Percentiles rank a stretch among this genome's conserved stretches.
phyloP scores from a whole-genome alignment of 2,797 vertebrate species.

The Melanogrammus aeglefinus region DNA sequence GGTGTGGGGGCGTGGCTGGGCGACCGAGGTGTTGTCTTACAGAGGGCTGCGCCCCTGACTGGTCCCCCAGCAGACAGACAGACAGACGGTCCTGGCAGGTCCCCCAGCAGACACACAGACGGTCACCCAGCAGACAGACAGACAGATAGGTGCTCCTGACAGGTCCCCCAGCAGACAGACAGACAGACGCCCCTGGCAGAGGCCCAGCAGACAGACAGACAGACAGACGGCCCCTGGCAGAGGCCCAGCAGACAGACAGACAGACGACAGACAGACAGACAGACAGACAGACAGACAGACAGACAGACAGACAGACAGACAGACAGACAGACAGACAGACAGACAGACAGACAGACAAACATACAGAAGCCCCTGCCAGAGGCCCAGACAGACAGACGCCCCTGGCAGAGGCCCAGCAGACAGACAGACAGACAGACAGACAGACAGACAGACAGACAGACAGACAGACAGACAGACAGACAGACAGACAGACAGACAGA shows the following conservation, averaged over 20 bases:
- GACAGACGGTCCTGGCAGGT: neutral
- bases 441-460: too few species aligned
- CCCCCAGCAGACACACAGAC: too few species aligned
- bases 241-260: neutral
- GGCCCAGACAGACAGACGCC: neutral
- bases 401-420: neutral
- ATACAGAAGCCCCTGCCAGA: too few species aligned
- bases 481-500: neutral
- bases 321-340: neutral
- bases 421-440: neutral
- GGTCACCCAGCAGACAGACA: too few species aligned
- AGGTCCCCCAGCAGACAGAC: neutral
- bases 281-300: neutral
- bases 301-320: neutral
- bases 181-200: neutral
- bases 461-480: neutral
- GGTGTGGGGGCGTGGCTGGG: conserved; percentile 8
- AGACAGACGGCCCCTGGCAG: too few species aligned
- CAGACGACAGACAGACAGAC: neutral
- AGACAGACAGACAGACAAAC: neutral
- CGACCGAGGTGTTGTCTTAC: conserved; percentile 23
- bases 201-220: too few species aligned
- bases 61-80: conserved; percentile 4
- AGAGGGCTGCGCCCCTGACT: neutral
- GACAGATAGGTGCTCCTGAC: conserved; percentile 4